Base-by-base conservation (phyloP, 2,113 vertebrate genomes). In the Diphyllodes magnificus region DNA sequence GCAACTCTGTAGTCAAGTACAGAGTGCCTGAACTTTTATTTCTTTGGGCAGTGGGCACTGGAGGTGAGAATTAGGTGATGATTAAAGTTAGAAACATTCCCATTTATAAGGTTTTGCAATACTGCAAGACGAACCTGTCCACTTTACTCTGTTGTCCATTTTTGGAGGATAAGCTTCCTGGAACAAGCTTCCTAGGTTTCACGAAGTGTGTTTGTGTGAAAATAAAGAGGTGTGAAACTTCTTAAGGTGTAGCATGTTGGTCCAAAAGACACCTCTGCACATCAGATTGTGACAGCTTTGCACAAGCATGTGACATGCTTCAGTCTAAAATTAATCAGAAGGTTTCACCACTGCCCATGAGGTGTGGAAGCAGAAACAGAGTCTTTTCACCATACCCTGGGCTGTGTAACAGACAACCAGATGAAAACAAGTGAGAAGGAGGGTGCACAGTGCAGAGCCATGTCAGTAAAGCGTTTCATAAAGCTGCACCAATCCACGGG, bases 351-450 rank as follows among this genome's bases (percentile, higher is more conserved):
- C 63, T 68, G 22, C 15, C 40, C 4, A 3, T 57, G 33, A 61
- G 30, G 28, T 28, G 31, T 79, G 57, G n/a, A 79, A 92, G n/a
- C 16, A 31, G 35, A 79, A 40, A 54, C 33, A 60, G 12, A 25
- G 6, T 31, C 33, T 70, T 70, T 84, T 49, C 75, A 49, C 49
- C 8, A 7, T 49, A 37, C 23, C 24, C 24, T 79, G 90, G 31
- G 20, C 37, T 68, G 28, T 56, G 53, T 31, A 59, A 51, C 1
- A 3, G 49, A 76, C 40, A 72, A 33, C 19, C 19, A 68, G n/a
- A 39, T 15, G 45, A 82, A 82, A 90, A 54, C 15, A 49, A 92
- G 40, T 8, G 64, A 91, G 57, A 69, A 85, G 68, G n/a, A 87
- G 80, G 15, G 17, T 86, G 42, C 1, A 2, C 3, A 2, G 50